Conservation (phyloP, 2,797 vertebrate species). For the Ctenopoma kingsleyae region DNA sequence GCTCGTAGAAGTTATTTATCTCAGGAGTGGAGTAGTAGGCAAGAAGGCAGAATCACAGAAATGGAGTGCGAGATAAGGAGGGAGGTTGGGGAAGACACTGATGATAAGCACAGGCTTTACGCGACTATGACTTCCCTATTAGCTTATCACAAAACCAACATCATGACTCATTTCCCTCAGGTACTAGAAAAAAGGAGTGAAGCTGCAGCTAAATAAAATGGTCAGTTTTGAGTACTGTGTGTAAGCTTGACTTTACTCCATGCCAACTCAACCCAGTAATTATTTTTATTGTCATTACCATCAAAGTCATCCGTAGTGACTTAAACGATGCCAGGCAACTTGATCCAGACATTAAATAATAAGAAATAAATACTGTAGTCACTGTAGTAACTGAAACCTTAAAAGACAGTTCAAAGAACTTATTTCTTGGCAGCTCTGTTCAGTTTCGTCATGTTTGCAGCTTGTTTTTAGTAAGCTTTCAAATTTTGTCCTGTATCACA, state of each 20-base stretch:
- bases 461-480: not conserved
- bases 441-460: not conserved
- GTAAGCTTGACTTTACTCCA: not conserved
- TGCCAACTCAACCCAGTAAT: constrained; percentile 35
- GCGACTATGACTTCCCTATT: constrained; percentile 7
- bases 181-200: not conserved
- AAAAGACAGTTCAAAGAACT: not conserved
- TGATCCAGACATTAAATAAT: constrained; percentile 24
- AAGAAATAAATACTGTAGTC: not conserved
- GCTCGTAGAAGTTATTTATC: constrained; percentile 80
- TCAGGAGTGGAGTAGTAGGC: constrained; percentile 62
- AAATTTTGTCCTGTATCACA: constrained; percentile 51
- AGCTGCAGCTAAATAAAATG: not conserved
- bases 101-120: constrained; percentile 55
- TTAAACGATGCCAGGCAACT: constrained; percentile 14
- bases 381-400: not conserved
- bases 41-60: constrained; percentile 24
- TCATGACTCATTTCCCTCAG: constrained; percentile 14
- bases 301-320: constrained; percentile 23
- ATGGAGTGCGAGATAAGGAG: constrained; percentile 52
- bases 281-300: constrained; percentile 47
- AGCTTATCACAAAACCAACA: constrained; percentile 15
- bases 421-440: not conserved
- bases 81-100: constrained; percentile 62
- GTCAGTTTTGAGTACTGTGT: not conserved